Evolutionary conservation across 2,888 invertebrate species (phyloP).

Genomic region (Protophormia terraenovae): DNA sequence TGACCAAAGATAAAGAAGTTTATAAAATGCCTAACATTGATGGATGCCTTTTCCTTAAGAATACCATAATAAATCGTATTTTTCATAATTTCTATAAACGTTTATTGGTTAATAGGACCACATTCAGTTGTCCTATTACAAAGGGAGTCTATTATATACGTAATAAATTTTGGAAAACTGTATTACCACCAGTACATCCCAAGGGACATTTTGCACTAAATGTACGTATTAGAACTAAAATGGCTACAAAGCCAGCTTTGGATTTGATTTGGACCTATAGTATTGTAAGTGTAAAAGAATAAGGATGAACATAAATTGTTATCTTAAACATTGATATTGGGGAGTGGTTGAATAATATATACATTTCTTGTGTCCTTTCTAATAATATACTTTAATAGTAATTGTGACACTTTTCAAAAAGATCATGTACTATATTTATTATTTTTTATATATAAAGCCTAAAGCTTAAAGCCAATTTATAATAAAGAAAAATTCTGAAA

Average conservation of each 20-base stretch:
- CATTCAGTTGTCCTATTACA: constrained; percentile 21
- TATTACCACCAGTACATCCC: not conserved
- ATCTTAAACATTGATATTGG: too few species aligned
- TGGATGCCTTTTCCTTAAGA: constrained; percentile 1
- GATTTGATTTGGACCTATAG: not conserved
- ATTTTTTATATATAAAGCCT: too few species aligned
- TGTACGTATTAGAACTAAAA: not conserved
- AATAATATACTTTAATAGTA: too few species aligned
- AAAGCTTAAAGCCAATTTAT: too few species aligned
- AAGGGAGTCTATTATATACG: not conserved
- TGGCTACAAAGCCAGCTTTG: not conserved
- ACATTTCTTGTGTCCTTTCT: too few species aligned
- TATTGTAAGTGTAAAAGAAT: too few species aligned
- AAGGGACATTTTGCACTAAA: constrained; percentile 10
- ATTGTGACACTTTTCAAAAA: too few species aligned
- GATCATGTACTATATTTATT: too few species aligned
- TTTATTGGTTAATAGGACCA: constrained; percentile 5
- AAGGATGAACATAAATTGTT: too few species aligned
- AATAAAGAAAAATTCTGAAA: too few species aligned
- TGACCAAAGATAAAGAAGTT: not conserved
- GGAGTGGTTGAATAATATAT: too few species aligned
- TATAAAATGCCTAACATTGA: constrained; percentile 10
- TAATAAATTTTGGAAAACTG: not conserved
- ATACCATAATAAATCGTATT: constrained; percentile 10
- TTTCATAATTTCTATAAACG: constrained; percentile 25